phyloP scores from a whole-genome alignment of 2,797 vertebrate genomes.

The Eutrigla gurnardus region DNA sequence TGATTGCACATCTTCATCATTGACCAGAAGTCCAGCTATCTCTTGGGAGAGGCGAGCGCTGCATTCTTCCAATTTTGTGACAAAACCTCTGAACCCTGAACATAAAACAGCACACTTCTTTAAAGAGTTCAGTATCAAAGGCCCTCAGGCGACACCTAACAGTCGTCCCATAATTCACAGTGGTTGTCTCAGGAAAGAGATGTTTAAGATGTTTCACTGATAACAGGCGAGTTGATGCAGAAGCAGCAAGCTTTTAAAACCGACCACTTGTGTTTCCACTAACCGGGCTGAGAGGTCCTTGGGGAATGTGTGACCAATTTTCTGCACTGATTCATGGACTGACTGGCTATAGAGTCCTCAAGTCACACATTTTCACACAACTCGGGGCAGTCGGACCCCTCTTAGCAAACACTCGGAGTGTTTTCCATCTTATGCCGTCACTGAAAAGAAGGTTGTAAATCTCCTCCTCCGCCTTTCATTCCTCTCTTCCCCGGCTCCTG shows the following conservation, averaged over 20 bases:
- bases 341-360: conserved; percentile 43
- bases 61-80: background rate
- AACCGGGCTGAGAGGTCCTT: conserved; percentile 16
- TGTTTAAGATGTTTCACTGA: conserved; percentile 22
- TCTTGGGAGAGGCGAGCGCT: too few relatives aligned
- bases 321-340: conserved; percentile 39
- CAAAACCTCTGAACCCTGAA: background rate
- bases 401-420: conserved; percentile 61
- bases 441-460: conserved; percentile 64
- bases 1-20: background rate
- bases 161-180: conserved; percentile 42
- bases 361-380: conserved; percentile 29
- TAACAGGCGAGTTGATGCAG: conserved; percentile 32
- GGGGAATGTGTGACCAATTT: conserved; percentile 47
- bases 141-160: conserved; percentile 6
- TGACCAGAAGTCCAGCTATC: background rate
- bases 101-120: background rate
- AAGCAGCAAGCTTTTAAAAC: conserved; percentile 10
- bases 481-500: conserved; percentile 23
- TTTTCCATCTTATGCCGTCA: conserved; percentile 62
- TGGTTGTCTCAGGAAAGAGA: conserved; percentile 33
- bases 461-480: conserved; percentile 34
- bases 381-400: conserved; percentile 20
- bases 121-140: conserved; percentile 4
- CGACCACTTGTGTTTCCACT: conserved; percentile 36